Evolutionary conservation across 2,888 invertebrate genomes (phyloP), one percentile per base, ranked within the genome.

Genomic region (Ommatoiulus sabulosus): DNA sequence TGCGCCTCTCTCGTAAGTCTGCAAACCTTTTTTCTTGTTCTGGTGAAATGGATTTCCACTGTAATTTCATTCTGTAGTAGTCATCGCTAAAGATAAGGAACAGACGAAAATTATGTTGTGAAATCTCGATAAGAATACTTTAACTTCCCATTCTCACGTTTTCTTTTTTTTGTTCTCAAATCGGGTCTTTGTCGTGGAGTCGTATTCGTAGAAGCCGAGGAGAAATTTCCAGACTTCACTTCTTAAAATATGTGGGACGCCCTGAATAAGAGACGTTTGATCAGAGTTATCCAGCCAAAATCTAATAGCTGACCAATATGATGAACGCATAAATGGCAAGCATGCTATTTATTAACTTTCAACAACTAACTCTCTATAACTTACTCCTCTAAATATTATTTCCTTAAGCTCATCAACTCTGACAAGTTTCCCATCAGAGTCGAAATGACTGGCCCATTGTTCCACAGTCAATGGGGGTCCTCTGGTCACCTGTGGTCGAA

Each of bases 151-250:
- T 24, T 90, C 93, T 91, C 91, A 93, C 89, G 95, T 95, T 92
- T 96, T 96, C 90, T 94, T 94, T 91, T 95, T 95, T 57, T 95
- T 94, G 57, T 96, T 93, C 90, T 94, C 94, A 90, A 95, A 94
- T 89, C 97, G 94, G 91, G 97, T 95, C 15, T 94, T 92, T 87
- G 95, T 94, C 0, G 96, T 96, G 91, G 96, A 96, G 89, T 95
- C 94, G 97, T 98, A 98, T 0, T 96, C 95, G 91, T 96, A 96
- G 92, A 97, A 98, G 91, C 96, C 96, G 0, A 99, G 94, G 4
- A 99, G 94, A 92, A 96, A 99, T 92, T 98, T 99, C 99, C 99
- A 99, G 0, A 98, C 97, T 91, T 97, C 96, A 20, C 94, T 94
- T 20, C 98, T 94, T 90, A 98, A 94, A 4, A 95, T 94, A 89